These are phyloP conservation scores for Epinotia nisella DNA, from an alignment of 2,888 invertebrate genomes.

Conservation along the genomic window DNA sequence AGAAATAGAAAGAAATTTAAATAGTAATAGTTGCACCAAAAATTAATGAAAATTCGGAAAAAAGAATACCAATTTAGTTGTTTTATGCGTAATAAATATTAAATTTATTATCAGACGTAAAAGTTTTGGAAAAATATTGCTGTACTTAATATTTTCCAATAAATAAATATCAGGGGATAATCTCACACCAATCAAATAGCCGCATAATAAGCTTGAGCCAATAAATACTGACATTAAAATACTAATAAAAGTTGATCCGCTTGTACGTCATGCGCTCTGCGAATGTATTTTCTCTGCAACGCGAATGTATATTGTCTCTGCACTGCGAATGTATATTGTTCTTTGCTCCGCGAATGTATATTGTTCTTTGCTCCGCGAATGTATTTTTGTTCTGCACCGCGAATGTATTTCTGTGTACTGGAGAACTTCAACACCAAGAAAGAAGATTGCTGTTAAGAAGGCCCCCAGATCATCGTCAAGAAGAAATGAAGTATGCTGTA, in stretches of 20 bases:
- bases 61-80: no score
- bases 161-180: no score
- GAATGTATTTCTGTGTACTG: conserved; percentile 34
- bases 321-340: conserved; percentile 10
- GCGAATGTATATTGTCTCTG: conserved; percentile 19
- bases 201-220: neutral
- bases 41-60: no score
- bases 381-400: conserved; percentile 22
- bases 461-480: neutral
- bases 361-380: conserved; percentile 21
- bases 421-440: conserved; percentile 30
- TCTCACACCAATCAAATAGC: no score
- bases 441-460: conserved; percentile 4
- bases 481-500: neutral
- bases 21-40: no score
- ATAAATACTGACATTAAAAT: neutral
- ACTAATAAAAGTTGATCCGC: neutral
- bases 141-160: no score
- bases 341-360: conserved; percentile 30
- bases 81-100: no score
- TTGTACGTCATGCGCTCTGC: conserved; percentile 20
- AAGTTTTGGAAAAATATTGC: no score
- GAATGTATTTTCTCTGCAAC: conserved; percentile 24
- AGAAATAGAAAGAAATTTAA: no score
- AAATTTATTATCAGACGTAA: no score